Conservation (phyloP, 2,797 vertebrate species). For the Petrocephalus sullivani region DNA sequence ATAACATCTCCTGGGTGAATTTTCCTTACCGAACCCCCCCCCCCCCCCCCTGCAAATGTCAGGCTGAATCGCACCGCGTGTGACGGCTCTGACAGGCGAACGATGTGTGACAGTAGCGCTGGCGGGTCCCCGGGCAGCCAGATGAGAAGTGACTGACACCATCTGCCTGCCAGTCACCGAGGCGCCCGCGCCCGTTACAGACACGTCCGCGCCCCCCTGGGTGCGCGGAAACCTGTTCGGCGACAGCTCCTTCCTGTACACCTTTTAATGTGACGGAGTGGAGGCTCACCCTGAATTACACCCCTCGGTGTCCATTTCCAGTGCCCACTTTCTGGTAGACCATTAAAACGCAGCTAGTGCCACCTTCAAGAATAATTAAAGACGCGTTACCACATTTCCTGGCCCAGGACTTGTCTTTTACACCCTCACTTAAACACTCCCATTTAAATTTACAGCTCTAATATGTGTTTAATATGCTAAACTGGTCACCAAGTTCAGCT, state of each 20-base stretch:
- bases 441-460: neutral
- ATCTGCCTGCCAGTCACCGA: conserved; percentile 57
- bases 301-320: neutral
- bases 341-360: neutral
- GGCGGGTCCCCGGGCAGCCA: conserved; percentile 50
- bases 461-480: neutral
- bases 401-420: neutral
- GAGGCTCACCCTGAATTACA: neutral
- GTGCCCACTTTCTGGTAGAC: neutral
- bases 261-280: conserved; percentile 18
- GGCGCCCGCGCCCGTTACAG: conserved; percentile 48
- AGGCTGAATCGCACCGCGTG: conserved; percentile 32
- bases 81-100: conserved; percentile 49
- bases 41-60: neutral
- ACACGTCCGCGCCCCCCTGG: conserved; percentile 1
- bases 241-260: conserved; percentile 62
- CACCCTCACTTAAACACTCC: neutral
- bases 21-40: neutral
- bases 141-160: conserved; percentile 60
- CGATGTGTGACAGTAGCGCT: conserved; percentile 61
- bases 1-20: neutral
- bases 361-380: neutral
- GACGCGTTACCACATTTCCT: neutral
- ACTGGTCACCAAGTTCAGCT: neutral
- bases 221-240: conserved; percentile 55